phyloP scores from a whole-genome alignment of 2,888 invertebrate species.

The Ypsolopha sequella region DNA sequence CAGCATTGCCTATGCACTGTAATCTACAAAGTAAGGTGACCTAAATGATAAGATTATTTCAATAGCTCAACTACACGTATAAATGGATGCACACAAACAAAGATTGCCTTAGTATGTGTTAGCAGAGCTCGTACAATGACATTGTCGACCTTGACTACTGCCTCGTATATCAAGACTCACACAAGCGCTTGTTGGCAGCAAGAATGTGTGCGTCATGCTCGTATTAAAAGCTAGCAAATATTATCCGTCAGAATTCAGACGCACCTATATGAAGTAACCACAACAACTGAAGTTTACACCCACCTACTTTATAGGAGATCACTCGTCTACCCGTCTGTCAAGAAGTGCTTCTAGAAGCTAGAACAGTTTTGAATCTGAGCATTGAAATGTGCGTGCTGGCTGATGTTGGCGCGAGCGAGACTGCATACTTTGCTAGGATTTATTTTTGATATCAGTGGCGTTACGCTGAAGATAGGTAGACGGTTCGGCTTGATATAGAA shows the following conservation, averaged over 20 bases:
- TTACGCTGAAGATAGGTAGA: not conserved
- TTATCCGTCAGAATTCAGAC: constrained; percentile 27
- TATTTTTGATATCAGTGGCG: constrained; percentile 2
- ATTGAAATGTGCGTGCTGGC: not conserved
- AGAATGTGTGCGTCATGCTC: constrained; percentile 47
- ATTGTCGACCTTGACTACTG: constrained; percentile 66
- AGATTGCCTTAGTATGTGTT: constrained; percentile 36
- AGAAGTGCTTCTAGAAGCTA: not conserved
- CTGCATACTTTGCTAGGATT: not conserved
- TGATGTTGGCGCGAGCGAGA: not conserved
- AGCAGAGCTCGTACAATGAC: constrained; percentile 62
- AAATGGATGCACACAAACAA: constrained; percentile 18
- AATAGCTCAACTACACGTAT: constrained; percentile 33
- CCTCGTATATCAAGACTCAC: constrained; percentile 45
- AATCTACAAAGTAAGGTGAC: constrained; percentile 68
- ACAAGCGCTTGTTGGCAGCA: constrained; percentile 23
- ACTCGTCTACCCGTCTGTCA: not conserved
- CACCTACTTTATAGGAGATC: not conserved
- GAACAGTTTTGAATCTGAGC: not conserved
- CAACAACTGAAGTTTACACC: not conserved
- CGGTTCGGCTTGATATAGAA: constrained; percentile 12
- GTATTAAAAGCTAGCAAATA: constrained; percentile 40
- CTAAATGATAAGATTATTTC: constrained; percentile 69
- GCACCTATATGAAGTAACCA: constrained; percentile 1
- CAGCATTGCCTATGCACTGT: constrained; percentile 26